Evolutionary conservation across 2,797 vertebrate genomes (phyloP).

Genomic region (Columba guinea): DNA sequence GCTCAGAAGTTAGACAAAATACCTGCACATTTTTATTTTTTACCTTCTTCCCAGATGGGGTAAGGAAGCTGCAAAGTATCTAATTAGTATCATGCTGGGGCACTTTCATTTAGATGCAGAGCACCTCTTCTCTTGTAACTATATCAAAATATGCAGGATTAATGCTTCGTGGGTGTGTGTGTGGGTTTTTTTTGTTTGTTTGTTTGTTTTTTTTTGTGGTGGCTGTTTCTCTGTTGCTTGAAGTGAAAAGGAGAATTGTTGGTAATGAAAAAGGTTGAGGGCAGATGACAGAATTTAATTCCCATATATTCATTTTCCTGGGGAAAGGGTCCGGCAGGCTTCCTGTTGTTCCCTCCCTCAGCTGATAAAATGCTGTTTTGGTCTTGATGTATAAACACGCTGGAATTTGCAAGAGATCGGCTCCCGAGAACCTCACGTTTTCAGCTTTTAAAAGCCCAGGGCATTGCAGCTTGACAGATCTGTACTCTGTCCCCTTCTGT

Average conservation of each 20-base stretch:
- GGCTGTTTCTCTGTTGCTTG: constrained; percentile 19
- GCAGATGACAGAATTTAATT: constrained; percentile 59
- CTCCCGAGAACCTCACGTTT: neutral
- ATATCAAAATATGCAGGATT: constrained; percentile 60
- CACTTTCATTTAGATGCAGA: constrained; percentile 61
- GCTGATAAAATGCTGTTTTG: constrained; percentile 35
- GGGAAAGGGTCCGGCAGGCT: constrained; percentile 28
- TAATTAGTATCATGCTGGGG: constrained; percentile 66
- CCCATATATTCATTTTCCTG: constrained; percentile 36
- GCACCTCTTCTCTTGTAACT: constrained; percentile 14
- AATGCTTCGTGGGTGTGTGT: neutral
- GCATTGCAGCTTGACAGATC: constrained; percentile 53
- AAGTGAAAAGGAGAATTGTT: constrained; percentile 67
- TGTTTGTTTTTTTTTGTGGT: neutral
- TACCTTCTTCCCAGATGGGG: neutral
- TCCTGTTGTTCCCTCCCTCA: constrained; percentile 48
- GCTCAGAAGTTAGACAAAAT: constrained; percentile 16
- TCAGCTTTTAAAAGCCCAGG: constrained; percentile 36
- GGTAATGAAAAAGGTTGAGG: constrained; percentile 22
- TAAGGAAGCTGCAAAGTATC: constrained; percentile 27
- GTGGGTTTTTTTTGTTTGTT: too few relatives aligned
- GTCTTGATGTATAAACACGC: constrained; percentile 47
- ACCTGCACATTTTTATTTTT: neutral
- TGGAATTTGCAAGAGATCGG: constrained; percentile 52
- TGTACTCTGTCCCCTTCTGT: constrained; percentile 9